These are phyloP conservation scores for Marisa cornuarietis DNA, from an alignment of 1,140 invertebrate genomes.

Conservation along the genomic window DNA sequence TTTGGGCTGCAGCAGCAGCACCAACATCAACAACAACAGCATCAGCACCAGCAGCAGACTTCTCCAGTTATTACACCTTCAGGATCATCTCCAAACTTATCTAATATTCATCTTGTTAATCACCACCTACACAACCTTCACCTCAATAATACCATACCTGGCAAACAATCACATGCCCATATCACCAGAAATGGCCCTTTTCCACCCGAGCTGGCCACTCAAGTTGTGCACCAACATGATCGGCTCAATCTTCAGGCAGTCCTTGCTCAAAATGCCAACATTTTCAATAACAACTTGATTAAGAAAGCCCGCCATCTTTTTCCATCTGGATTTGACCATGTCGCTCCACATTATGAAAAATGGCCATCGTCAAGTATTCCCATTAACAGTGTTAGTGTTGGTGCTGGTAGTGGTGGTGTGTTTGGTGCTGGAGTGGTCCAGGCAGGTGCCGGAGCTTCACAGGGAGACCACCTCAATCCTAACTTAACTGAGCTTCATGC, in stretches of 20 bases:
- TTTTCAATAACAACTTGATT: slow-evolving; percentile 24
- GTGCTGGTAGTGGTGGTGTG: neutral
- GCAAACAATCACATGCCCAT: slow-evolving; percentile 12
- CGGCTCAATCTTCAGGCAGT: slow-evolving; percentile 25
- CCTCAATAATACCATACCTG: neutral
- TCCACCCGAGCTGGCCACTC: slow-evolving; percentile 20
- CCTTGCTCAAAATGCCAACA: slow-evolving; percentile 16
- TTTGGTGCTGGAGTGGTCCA: neutral
- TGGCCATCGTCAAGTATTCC: slow-evolving; percentile 8
- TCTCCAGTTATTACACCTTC: neutral
- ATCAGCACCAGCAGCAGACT: neutral
- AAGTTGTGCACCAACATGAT: slow-evolving; percentile 22
- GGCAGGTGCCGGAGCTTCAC: slow-evolving; percentile 12
- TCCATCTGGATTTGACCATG: slow-evolving; percentile 9
- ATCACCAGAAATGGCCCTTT: neutral
- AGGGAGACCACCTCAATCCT: slow-evolving; percentile 13
- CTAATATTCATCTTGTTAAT: slow-evolving; percentile 11
- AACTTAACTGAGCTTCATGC: slow-evolving; percentile 14
- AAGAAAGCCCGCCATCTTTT: slow-evolving; percentile 25
- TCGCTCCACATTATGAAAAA: slow-evolving; percentile 15
- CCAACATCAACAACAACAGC: neutral
- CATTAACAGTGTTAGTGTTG: too few species aligned
- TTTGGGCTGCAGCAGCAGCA: slow-evolving; percentile 9
- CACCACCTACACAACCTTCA: slow-evolving; percentile 6
- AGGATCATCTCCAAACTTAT: slow-evolving; percentile 3